phyloP scores from a whole-genome alignment of 2,888 invertebrate species.

The Epirrhoe tristata region DNA sequence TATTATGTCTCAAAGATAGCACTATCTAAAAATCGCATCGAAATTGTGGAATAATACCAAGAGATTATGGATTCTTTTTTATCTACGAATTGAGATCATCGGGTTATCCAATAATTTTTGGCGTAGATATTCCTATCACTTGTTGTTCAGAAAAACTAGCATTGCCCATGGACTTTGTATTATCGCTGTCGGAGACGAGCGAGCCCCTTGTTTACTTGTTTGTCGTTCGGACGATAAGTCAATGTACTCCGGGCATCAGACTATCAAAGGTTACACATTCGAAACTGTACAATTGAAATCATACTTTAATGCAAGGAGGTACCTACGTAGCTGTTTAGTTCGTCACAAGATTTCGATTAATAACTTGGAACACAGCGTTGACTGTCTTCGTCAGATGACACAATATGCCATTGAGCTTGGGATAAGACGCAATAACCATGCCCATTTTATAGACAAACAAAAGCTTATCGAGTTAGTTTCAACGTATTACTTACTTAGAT shows the following conservation, averaged over 20 bases:
- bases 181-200: constrained; percentile 32
- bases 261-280: constrained; percentile 4
- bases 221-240: constrained; percentile 16
- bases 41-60: constrained; percentile 39
- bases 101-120: constrained; percentile 18
- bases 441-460: too few species aligned
- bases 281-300: not conserved
- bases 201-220: constrained; percentile 35
- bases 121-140: constrained; percentile 23
- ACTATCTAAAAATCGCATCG: constrained; percentile 34
- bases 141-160: constrained; percentile 23
- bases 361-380: not conserved
- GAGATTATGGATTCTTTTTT: constrained; percentile 30
- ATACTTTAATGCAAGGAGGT: not conserved
- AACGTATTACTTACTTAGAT: too few species aligned
- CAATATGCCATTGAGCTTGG: too few species aligned
- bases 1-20: constrained; percentile 33
- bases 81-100: not conserved
- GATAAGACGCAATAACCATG: too few species aligned
- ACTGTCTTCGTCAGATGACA: not conserved
- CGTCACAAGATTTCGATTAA: not conserved
- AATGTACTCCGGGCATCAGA: not conserved
- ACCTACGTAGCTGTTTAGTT: too few species aligned
- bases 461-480: too few species aligned
- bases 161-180: constrained; percentile 34